Base-by-base conservation (phyloP, 1,140 invertebrate genomes). In the Lasaia peninsularis region DNA sequence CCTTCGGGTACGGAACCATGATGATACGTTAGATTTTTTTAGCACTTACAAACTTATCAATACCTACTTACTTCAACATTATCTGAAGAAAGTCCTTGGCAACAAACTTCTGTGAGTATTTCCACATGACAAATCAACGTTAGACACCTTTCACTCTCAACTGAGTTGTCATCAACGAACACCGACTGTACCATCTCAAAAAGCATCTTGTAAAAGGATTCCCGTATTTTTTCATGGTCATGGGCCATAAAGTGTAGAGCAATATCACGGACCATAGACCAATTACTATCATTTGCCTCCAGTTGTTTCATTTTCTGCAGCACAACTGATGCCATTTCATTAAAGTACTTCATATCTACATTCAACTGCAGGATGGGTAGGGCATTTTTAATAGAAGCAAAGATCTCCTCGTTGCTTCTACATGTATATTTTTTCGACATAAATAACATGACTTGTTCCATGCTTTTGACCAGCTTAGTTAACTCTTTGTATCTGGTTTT, bases 81-180 rank as follows among this genome's bases (percentile, higher is more conserved):
- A 44, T 89, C 80, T 33, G 88, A 89, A 8, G 78, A 89, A 6
- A 92, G 63, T 48, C 93, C 93, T 66, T 92, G 90, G 69, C 89
- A 90, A 62, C 92, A 91, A 53, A 94, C 92, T 82, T 94, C 92
- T n/a, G 83, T 91, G 14, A 94, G 67, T 33, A 94, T 80, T 52
- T 77, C 79, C 1, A 90, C 71, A 60, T 92, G 84, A 37, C 91
- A 85, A 18, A 94, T 67, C 73, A 93, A 91, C 21, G 70, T 75
- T 1, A 90, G 60, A 61, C 75, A 75, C 58, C 75, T 79, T 58
- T 90, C 86, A 57, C 73, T 73, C 33, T 78, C 66, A 9, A 18
- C 40, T 33, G 78, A 73, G 48, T 68, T 63, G 7, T 81, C 80
- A 31, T 74, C 78, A n/a, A 87, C 69, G 12, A 90, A 58, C 3